phyloP scores from a whole-genome alignment of 2,113 vertebrate genomes.

The Xyrauchen texanus region DNA sequence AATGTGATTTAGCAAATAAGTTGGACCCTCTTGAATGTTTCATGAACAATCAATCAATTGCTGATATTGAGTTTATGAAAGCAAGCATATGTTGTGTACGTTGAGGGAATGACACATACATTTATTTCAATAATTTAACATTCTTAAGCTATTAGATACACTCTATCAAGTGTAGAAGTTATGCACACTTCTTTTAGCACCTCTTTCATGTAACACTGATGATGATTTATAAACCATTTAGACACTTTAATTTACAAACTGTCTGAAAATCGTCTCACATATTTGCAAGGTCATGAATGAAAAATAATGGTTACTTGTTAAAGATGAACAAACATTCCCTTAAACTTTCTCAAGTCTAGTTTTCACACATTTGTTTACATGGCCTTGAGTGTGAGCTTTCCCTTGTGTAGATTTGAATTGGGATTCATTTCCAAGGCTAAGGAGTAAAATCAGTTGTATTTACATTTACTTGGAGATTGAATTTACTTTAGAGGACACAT shows the following conservation, averaged over 20 bases:
- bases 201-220: no score
- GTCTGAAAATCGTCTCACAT: background rate
- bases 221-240: background rate
- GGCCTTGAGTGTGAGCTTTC: background rate
- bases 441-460: background rate
- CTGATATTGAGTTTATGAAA: no score
- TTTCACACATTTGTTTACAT: background rate
- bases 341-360: background rate
- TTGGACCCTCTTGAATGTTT: no score
- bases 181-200: background rate
- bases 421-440: background rate
- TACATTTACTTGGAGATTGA: no score
- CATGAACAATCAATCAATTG: no score
- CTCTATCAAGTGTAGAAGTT: background rate
- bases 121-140: no score
- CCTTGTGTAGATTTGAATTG: background rate
- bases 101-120: no score
- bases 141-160: background rate
- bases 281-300: background rate
- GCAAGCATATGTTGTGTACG: no score
- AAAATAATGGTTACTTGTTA: background rate
- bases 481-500: no score
- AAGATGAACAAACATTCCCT: background rate
- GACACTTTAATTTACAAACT: background rate
- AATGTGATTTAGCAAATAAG: no score